Conservation (phyloP, 2,888 invertebrate species). For the Alitta virens region DNA sequence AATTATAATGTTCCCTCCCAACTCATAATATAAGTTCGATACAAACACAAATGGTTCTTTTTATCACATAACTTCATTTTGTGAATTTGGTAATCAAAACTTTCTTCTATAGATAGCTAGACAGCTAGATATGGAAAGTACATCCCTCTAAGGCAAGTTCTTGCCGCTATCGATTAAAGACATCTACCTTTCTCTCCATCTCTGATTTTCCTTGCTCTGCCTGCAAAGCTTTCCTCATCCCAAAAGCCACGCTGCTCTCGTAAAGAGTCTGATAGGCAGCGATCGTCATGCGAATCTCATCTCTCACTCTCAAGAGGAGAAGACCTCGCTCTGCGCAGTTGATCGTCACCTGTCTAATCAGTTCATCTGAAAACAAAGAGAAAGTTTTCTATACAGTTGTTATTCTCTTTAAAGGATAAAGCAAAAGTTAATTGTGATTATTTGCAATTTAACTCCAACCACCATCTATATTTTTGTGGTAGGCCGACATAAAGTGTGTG, state of each 20-base stretch:
- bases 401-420: not conserved
- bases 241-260: constrained; percentile 96
- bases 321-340: constrained; percentile 95
- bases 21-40: no score
- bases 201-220: constrained; percentile 79
- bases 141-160: no score
- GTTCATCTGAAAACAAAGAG: constrained; percentile 67
- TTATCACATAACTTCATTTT: no score
- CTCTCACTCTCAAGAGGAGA: constrained; percentile 85
- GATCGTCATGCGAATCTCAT: constrained; percentile 95
- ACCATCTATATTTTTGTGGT: no score
- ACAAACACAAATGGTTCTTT: no score
- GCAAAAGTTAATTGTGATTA: not conserved
- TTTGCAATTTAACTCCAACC: no score
- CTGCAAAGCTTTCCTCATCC: constrained; percentile 95
- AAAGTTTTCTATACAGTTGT: not conserved
- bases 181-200: constrained; percentile 53
- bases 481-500: no score
- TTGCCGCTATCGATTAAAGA: no score
- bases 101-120: no score
- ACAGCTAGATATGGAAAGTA: no score
- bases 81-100: no score
- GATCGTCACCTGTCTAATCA: constrained; percentile 89
- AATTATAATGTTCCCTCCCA: no score
- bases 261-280: constrained; percentile 94